Percentiles rank a stretch among this genome's conserved stretches.
These are phyloP conservation scores for Erithacus rubecula DNA, from an alignment of 2,797 vertebrate genomes.

Conservation along the genomic window DNA sequence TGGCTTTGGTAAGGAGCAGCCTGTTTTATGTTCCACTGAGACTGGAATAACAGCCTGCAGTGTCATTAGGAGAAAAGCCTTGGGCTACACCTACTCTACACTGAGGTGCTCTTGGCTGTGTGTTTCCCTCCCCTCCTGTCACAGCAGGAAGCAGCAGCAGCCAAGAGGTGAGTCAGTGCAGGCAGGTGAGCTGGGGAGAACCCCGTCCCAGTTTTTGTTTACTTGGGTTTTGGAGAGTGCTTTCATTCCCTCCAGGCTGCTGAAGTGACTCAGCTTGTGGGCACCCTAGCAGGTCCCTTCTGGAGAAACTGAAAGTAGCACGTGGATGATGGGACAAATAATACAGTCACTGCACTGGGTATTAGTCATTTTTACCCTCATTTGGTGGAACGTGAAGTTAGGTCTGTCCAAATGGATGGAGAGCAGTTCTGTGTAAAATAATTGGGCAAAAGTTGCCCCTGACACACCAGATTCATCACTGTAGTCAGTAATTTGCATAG, in stretches of 20 bases:
- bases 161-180: background rate
- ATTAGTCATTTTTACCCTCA: background rate
- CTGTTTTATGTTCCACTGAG: background rate
- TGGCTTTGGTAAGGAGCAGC: background rate
- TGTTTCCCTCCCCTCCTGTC: background rate
- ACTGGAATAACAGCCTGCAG: background rate
- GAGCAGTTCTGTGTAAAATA: background rate
- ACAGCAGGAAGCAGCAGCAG: background rate
- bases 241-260: background rate
- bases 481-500: background rate
- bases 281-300: background rate
- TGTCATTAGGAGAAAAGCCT: background rate
- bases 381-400: background rate
- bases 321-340: background rate
- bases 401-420: background rate
- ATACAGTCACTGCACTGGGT: fast-evolving
- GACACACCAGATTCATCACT: background rate
- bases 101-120: background rate
- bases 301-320: background rate
- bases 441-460: background rate
- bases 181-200: background rate
- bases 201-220: background rate
- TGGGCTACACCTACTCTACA: background rate
- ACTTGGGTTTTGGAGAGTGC: background rate
- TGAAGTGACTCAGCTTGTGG: background rate